Evolutionary conservation across 2,797 vertebrate genomes (phyloP), one percentile per base, ranked within the genome.

Genomic region (Ambastaia sidthimunki): DNA sequence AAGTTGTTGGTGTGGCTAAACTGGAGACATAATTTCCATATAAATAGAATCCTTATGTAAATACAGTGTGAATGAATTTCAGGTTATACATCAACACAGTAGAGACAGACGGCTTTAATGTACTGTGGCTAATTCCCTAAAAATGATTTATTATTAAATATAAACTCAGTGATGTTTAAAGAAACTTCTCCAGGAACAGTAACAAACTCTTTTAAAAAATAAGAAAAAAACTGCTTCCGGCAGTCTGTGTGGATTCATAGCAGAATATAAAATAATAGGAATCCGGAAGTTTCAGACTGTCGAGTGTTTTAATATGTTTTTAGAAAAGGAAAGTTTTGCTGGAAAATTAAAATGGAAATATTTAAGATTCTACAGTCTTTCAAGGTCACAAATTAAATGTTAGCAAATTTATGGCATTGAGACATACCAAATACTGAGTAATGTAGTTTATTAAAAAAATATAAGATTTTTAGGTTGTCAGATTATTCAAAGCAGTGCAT

Each of bases 401-500:
- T 5, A 37, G 34, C 47, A 13, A 37, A 37, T 37, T 4, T 37
- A 37, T 37, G 34, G 4, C 7, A 37, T 7, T 7, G 34, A 37
- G 34, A 37, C 3, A 7, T 37, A 37, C 34, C 34, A 37, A 37
- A 37, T 7, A 37, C 34, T 37, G 34, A 37, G 34, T 2, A 31
- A n/a, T n/a, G n/a, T n/a, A n/a, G n/a, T 28, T 28, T 28, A 28
- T 28, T 28, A 28, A 28, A 28, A 28, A 28, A 28, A 3, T 47
- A 15, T 48, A 48, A 48, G 6, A 13, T 48, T 74, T 28, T 62
- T 48, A 23, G 65, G 31, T 69, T 21, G 66, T 54, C 57, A 1
- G 7, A 71, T 82, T 68, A 37, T 76, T 79, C n/a, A 82, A 69
- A 79, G 41, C 78, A 67, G 74, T 83, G 63, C 65, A 66, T 77